phyloP scores from a whole-genome alignment of 2,797 vertebrate species.

The Orientallactaga sibirica region DNA sequence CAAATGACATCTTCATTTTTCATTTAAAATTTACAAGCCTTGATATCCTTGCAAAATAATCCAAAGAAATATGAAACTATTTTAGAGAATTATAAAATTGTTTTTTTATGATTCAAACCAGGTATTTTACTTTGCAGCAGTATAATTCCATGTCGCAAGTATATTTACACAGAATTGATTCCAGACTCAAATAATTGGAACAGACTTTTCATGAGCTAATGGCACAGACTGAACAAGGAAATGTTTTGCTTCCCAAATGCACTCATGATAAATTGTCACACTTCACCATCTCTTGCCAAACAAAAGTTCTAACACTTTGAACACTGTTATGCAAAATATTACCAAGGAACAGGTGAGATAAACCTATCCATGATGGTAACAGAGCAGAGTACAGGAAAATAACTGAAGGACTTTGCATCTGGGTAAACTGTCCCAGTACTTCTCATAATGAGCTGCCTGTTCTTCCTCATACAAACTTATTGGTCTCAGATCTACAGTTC shows the following conservation, averaged over 20 bases:
- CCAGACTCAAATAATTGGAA: constrained; percentile 66
- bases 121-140: constrained; percentile 65
- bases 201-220: constrained; percentile 54
- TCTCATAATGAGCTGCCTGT: constrained; percentile 15
- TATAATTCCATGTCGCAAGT: constrained; percentile 58
- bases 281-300: constrained; percentile 35
- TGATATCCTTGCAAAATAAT: constrained; percentile 44
- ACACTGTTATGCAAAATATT: constrained; percentile 66
- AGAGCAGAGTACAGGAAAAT: constrained; percentile 15
- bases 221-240: not conserved
- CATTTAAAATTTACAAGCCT: constrained; percentile 70
- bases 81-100: constrained; percentile 61
- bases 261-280: not conserved
- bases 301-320: constrained; percentile 21
- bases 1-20: constrained; percentile 63
- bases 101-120: constrained; percentile 57
- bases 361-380: constrained; percentile 42
- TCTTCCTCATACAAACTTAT: not conserved
- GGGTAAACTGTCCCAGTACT: constrained; percentile 41
- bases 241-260: constrained; percentile 33
- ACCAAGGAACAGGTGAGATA: constrained; percentile 55
- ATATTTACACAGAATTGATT: constrained; percentile 48
- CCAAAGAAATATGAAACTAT: constrained; percentile 12
- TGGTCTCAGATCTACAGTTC: not conserved
- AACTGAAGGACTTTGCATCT: constrained; percentile 48